These are phyloP conservation scores for Nesospiza acunhae DNA, from an alignment of 2,113 vertebrate genomes.

Conservation along the genomic window DNA sequence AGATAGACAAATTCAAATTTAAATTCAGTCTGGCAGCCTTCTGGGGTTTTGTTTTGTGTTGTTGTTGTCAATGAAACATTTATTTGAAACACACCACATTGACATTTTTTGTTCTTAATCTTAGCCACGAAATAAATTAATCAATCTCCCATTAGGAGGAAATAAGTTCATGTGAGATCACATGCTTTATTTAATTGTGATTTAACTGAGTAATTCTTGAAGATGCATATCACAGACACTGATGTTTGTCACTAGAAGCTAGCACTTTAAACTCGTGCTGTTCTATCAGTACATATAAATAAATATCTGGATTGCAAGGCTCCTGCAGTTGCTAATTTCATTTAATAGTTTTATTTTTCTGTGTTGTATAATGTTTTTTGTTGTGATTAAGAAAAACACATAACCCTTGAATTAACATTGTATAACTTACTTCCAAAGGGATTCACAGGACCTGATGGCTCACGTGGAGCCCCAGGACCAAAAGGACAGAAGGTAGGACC, in stretches of 20 bases:
- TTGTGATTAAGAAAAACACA: neutral
- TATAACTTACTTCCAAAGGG: slow-evolving; percentile 79
- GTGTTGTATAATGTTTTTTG: neutral
- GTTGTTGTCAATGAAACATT: neutral
- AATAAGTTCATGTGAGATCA: neutral
- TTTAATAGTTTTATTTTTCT: neutral
- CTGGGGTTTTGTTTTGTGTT: neutral
- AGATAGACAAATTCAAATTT: neutral
- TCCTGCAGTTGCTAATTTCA: neutral
- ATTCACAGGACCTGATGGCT: slow-evolving; percentile 89
- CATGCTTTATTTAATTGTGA: neutral
- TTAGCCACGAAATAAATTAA: neutral
- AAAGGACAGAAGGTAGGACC: slow-evolving; percentile 90
- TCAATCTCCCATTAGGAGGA: neutral
- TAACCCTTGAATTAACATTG: neutral
- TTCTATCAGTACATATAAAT: neutral
- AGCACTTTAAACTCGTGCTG: neutral
- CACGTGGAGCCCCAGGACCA: slow-evolving; percentile 82
- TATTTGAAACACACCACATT: neutral
- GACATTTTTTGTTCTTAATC: neutral
- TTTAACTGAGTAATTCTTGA: neutral
- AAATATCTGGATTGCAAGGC: neutral
- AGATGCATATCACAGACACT: neutral
- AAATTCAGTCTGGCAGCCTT: neutral
- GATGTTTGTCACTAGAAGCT: neutral